phyloP scores from a whole-genome alignment of 2,113 vertebrate species.

The Clinocottus analis region DNA sequence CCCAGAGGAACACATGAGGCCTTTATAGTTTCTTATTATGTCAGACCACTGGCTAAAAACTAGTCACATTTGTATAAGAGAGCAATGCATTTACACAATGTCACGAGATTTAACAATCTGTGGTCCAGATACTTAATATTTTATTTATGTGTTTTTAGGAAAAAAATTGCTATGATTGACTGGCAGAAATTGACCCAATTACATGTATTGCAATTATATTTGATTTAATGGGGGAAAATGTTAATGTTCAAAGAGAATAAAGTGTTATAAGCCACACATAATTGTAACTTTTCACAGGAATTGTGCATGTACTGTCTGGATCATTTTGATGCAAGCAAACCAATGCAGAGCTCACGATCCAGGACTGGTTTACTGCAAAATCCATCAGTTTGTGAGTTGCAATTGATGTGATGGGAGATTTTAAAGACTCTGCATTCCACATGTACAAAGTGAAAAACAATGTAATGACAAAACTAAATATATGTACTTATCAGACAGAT shows the following conservation, averaged over 20 bases:
- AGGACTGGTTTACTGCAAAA: not conserved
- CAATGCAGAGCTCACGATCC: not conserved
- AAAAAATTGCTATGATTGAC: not conserved
- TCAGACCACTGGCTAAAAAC: not conserved
- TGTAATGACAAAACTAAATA: not conserved
- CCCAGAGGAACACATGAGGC: slow-evolving; percentile 27
- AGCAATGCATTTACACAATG: not conserved
- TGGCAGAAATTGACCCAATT: not conserved
- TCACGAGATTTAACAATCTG: not conserved
- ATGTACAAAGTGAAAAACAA: not conserved
- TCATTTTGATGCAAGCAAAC: not conserved
- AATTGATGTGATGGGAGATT: not conserved
- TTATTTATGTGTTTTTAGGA: not conserved
- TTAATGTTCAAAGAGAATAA: not conserved
- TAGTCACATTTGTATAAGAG: not conserved
- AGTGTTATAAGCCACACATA: not conserved
- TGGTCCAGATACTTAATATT: not conserved
- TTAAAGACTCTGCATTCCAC: not conserved
- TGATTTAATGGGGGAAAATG: not conserved
- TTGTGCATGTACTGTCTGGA: not conserved
- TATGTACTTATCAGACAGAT: not conserved
- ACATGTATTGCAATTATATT: not conserved
- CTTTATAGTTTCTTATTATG: slow-evolving; percentile 15
- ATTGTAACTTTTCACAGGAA: not conserved
- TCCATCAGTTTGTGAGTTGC: not conserved